phyloP scores from a whole-genome alignment of 2,797 vertebrate species.

The Loris lydekkerianus region DNA sequence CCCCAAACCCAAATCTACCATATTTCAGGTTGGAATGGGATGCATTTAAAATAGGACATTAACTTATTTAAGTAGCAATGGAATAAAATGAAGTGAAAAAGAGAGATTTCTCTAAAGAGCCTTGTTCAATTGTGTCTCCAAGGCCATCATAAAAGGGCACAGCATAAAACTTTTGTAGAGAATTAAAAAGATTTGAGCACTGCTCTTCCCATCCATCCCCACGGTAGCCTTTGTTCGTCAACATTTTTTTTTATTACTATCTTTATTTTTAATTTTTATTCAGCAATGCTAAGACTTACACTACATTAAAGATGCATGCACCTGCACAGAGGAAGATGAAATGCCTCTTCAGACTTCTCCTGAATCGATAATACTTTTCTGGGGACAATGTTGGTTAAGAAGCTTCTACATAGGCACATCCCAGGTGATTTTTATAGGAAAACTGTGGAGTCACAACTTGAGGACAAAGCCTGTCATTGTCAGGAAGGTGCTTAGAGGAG shows the following conservation, averaged over 20 bases:
- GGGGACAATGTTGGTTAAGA: background rate
- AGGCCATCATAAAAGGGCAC: conserved; percentile 41
- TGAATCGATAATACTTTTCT: conserved; percentile 15
- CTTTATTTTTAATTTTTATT: background rate
- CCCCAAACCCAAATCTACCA: background rate
- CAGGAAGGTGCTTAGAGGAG: background rate
- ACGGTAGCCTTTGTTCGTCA: conserved; percentile 30
- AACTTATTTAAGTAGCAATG: conserved; percentile 67
- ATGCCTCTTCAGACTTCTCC: background rate
- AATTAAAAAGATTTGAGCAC: conserved; percentile 59
- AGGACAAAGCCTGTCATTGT: background rate
- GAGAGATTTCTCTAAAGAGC: conserved; percentile 1
- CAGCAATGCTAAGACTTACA: background rate
- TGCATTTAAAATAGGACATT: conserved; percentile 63
- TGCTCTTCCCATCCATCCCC: background rate
- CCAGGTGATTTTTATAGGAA: background rate
- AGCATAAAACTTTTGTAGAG: conserved; percentile 49
- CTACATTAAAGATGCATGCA: conserved; percentile 15
- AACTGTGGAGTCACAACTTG: conserved; percentile 5
- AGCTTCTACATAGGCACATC: background rate
- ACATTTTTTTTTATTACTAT: conserved; percentile 36
- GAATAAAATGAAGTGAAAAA: conserved; percentile 69
- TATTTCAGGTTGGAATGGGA: conserved; percentile 63
- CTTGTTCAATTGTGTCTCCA: conserved; percentile 42
- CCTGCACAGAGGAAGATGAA: background rate